Base-by-base conservation (phyloP, 2,113 vertebrate species). In the Cathartes aura region DNA sequence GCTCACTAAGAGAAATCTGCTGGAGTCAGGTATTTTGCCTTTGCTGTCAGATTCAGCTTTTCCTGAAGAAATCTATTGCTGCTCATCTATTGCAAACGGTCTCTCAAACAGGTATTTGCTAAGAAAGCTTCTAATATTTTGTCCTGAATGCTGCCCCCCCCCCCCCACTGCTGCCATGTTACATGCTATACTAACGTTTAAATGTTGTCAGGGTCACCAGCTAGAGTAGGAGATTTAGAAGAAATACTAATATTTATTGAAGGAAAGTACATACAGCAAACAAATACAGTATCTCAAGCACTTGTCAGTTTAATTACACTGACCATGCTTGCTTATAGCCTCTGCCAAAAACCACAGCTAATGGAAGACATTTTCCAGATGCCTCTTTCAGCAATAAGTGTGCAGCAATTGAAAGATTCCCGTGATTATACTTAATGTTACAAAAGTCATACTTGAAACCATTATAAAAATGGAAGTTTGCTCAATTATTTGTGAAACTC, bases 321-420 rank as follows among this genome's bases (percentile, higher is more conserved):
- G 95, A 85, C 83, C 86, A 82, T 3, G 13, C 87, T 89, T 30
- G 19, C 83, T 68, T 63, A 63, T 5, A 78, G 80, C 30, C 72
- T 63, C 94, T 93, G 91, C 93, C 94, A 95, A 94, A 93, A 45
- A 4, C 32, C 83, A 80, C 6, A 36, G 73, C 71, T 76, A 80
- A 81, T 15, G 10, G 63, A 85, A 90, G 82, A 96, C 29, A 40
- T 85, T 93, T 91, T 82, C 94, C 97, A 97, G 95, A 96, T 70
- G 87, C 40, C 83, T 87, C 84, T 67, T 78, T 26, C 89, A 60
- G 67, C 16, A 96, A 90, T 91, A 95, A 89, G 17, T 48, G 17
- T 29, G 48, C 89, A 92, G 87, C 73, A 58, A 82, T 7, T 74
- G 53, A 67, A 94, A 89, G 80, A 95, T 71, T 48, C 30, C 64